Evolutionary conservation across 2,113 vertebrate genomes (phyloP).

Genomic region (Galbula dea): DNA sequence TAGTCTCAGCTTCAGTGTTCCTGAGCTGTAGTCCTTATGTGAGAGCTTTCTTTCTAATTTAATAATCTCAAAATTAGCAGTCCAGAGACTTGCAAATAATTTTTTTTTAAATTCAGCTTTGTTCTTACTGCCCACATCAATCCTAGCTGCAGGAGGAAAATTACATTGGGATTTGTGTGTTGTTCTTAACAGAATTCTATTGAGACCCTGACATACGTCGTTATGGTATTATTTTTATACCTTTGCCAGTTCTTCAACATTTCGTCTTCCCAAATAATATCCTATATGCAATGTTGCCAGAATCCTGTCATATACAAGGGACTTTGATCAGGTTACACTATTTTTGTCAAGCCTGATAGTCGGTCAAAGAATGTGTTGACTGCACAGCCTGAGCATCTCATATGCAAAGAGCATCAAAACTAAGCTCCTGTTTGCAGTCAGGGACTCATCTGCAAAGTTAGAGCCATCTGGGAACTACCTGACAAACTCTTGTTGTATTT

Average conservation of each 20-base stretch:
- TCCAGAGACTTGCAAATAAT: not conserved
- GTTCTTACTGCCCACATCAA: not conserved
- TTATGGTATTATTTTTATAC: not conserved
- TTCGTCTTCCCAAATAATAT: slow-evolving; percentile 30
- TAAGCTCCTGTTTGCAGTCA: not conserved
- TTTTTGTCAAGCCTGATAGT: not conserved
- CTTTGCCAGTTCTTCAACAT: not conserved
- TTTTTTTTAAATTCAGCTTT: slow-evolving; percentile 20
- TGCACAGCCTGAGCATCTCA: not conserved
- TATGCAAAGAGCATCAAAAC: not conserved
- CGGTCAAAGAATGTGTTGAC: not conserved
- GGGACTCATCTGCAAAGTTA: not conserved
- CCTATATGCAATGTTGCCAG: not conserved
- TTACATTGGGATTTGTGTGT: not conserved
- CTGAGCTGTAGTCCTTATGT: slow-evolving; percentile 23
- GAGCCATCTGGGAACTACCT: not conserved
- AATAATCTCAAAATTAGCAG: slow-evolving; percentile 7
- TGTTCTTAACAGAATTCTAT: slow-evolving; percentile 1
- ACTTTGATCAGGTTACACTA: slow-evolving; percentile 10
- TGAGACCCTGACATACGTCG: not conserved
- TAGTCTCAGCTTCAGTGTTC: slow-evolving; percentile 27
- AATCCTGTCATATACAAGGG: not conserved
- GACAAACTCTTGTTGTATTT: not conserved
- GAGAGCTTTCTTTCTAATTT: not conserved
- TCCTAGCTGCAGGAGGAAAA: not conserved